A percentile compares a stretch with the other conserved stretches of the same genome.
Evolutionary conservation across 2,888 invertebrate species (phyloP).

Genomic region (Meiosimyza decipiens): DNA sequence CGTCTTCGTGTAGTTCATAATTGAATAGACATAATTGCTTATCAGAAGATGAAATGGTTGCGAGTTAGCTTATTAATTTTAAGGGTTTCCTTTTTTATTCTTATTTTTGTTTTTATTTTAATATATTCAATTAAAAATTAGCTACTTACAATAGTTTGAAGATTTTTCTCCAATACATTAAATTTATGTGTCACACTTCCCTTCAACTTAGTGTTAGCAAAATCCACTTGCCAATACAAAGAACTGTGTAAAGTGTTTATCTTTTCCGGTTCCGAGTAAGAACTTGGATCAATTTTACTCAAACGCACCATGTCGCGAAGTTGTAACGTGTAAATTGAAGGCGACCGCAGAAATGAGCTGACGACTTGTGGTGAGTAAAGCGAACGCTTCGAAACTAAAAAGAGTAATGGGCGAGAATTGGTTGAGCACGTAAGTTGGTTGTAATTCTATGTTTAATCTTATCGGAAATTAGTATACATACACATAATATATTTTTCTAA

Average conservation of each 20-base stretch:
- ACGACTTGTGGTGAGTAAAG: constrained; percentile 43
- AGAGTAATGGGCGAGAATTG: background rate
- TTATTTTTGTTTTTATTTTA: no score
- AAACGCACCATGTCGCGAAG: constrained; percentile 67
- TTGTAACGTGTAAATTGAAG: constrained; percentile 45
- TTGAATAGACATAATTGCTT: no score
- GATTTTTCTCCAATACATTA: constrained; percentile 68
- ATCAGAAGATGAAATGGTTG: no score
- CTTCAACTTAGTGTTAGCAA: constrained; percentile 74
- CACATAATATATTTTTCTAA: no score
- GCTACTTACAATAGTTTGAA: constrained; percentile 72
- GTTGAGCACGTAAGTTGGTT: no score
- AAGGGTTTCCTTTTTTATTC: no score
- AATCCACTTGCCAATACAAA: constrained; percentile 77
- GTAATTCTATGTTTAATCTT: no score
- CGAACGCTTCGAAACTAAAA: constrained; percentile 51
- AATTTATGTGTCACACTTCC: constrained; percentile 77
- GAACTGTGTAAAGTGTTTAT: constrained; percentile 74
- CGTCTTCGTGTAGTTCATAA: no score
- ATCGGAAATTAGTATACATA: no score
- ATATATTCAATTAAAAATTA: no score
- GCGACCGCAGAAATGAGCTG: constrained; percentile 32
- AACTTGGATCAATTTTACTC: constrained; percentile 83
- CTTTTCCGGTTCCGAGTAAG: constrained; percentile 83
- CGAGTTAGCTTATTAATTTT: no score